Conservation (phyloP, 2,113 vertebrate species). For the Astatoreochromis straeleni region DNA sequence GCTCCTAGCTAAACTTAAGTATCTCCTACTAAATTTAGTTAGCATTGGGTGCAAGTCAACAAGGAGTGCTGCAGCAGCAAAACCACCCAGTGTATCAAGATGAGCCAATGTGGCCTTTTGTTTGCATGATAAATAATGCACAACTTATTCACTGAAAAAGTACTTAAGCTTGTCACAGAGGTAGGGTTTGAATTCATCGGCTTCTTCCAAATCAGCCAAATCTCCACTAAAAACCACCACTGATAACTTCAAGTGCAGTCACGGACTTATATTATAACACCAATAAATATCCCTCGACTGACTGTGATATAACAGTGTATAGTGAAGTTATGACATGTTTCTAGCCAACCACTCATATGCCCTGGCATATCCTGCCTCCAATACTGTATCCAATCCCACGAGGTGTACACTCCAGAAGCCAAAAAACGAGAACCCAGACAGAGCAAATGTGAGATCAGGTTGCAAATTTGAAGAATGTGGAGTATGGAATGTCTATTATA, state of each 20-base stretch:
- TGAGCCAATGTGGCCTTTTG: background rate
- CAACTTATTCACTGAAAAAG: background rate
- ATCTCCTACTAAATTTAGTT: background rate
- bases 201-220: background rate
- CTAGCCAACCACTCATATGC: background rate
- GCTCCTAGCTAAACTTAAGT: background rate
- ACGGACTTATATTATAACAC: background rate
- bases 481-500: background rate
- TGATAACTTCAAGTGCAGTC: background rate
- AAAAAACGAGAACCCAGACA: background rate
- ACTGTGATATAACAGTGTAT: background rate
- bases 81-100: background rate
- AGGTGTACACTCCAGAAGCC: background rate
- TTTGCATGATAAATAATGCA: background rate
- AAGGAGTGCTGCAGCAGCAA: background rate
- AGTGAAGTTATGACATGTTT: background rate
- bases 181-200: background rate
- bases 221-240: background rate
- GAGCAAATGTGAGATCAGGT: background rate
- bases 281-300: background rate
- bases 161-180: background rate
- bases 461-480: background rate
- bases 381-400: background rate
- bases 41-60: background rate
- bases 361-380: background rate